A percentile compares a stretch with the other conserved stretches of the same genome.
phyloP scores from a whole-genome alignment of 2,888 invertebrate species.

The Hyalella azteca region DNA sequence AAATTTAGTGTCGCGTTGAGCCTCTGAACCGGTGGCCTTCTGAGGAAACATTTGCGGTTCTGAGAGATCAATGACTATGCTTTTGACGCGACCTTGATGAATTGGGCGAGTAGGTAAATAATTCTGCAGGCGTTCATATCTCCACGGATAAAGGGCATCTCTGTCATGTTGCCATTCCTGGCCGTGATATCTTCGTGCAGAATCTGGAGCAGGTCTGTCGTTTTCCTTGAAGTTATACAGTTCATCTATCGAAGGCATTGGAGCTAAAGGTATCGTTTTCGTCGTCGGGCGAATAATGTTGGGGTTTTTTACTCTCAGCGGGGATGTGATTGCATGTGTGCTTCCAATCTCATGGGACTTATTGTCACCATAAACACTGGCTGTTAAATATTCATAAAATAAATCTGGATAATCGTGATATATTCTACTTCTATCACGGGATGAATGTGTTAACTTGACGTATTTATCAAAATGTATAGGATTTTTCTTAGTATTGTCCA shows the following conservation, averaged over 20 bases:
- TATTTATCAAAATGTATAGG: neutral
- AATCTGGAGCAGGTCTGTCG: no score
- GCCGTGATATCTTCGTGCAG: no score
- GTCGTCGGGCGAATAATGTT: neutral
- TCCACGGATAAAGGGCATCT: no score
- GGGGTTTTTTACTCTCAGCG: neutral
- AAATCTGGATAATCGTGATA: neutral
- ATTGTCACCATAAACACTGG: neutral
- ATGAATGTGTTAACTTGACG: neutral
- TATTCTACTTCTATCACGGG: neutral
- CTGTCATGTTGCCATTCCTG: no score
- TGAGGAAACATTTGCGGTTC: no score
- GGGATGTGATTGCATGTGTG: neutral
- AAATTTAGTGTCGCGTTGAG: no score
- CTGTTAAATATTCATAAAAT: neutral
- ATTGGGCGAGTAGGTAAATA: no score
- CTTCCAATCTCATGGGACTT: neutral
- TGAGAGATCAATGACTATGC: no score
- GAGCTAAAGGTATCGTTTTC: neutral
- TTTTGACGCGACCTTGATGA: no score
- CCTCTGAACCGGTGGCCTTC: no score
- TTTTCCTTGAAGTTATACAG: neutral
- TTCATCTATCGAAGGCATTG: neutral
- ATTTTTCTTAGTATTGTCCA: neutral
- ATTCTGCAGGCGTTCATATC: no score